These are phyloP conservation scores for Villa cingulata DNA, from an alignment of 2,888 invertebrate genomes.

Conservation along the genomic window DNA sequence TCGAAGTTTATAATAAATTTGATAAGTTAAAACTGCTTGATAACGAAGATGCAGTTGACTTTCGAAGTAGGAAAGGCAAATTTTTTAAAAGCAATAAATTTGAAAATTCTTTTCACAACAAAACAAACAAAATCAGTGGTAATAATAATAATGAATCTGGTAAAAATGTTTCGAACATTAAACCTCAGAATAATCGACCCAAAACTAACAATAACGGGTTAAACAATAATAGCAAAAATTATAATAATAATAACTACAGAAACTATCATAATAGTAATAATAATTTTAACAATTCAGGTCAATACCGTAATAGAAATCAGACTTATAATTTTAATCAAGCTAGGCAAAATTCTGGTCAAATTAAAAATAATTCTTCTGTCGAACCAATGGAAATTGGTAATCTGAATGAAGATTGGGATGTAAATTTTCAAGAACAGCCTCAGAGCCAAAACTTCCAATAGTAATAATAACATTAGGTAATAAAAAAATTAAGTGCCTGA, in stretches of 20 bases:
- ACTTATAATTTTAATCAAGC: neutral
- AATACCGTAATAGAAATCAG: neutral
- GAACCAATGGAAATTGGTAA: slow-evolving; percentile 4
- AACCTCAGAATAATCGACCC: neutral
- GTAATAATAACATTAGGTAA: neutral
- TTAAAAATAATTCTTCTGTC: neutral
- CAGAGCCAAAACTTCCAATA: neutral
- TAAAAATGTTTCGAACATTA: neutral
- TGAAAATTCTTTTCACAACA: neutral
- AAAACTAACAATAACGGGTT: neutral
- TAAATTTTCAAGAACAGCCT: slow-evolving; percentile 7
- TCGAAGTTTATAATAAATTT: slow-evolving; percentile 4
- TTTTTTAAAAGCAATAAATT: neutral
- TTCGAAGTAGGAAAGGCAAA: neutral
- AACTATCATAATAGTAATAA: neutral
- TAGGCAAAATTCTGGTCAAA: slow-evolving; percentile 3
- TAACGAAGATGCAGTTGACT: slow-evolving; percentile 2
- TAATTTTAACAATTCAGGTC: neutral
- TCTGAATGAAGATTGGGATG: neutral
- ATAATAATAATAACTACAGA: neutral
- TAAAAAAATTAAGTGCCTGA: neutral
- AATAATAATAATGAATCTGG: neutral
- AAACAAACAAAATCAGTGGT: neutral
- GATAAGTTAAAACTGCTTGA: slow-evolving; percentile 1
- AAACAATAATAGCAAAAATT: neutral